A percentile compares a stretch with the other conserved stretches of the same genome.
phyloP scores from a whole-genome alignment of 2,797 vertebrate species.

The Sebastolobus alascanus region DNA sequence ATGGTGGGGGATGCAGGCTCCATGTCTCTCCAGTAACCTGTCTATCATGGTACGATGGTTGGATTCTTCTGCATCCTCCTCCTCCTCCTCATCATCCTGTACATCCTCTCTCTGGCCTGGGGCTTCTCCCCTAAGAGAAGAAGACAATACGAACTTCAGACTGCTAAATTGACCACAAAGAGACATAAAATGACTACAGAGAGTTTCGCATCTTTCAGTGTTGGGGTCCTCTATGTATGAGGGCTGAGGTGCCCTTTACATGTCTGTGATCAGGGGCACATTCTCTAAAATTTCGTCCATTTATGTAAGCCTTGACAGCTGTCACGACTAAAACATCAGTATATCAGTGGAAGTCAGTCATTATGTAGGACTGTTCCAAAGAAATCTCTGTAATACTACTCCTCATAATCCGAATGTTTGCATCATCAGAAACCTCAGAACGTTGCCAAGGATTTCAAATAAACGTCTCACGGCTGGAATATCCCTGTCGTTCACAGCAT shows the following conservation, averaged over 20 bases:
- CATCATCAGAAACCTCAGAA: no score
- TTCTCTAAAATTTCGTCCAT: no score
- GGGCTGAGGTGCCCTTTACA: neutral
- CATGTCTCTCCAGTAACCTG: slow-evolving; percentile 57
- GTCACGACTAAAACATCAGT: no score
- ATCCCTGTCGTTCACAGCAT: no score
- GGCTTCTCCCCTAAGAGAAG: slow-evolving; percentile 30
- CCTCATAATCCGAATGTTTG: neutral
- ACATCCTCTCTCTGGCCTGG: slow-evolving; percentile 3
- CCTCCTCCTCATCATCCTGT: slow-evolving; percentile 23
- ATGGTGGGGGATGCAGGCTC: slow-evolving; percentile 57
- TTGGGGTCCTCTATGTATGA: neutral
- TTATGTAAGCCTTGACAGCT: no score
- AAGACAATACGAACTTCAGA: neutral
- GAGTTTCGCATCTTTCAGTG: neutral
- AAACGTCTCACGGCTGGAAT: no score
- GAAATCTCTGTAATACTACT: neutral
- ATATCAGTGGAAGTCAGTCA: neutral
- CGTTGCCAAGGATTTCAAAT: no score
- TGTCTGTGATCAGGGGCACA: neutral
- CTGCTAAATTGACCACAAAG: neutral
- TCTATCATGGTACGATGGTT: slow-evolving; percentile 49
- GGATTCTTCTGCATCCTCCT: slow-evolving; percentile 22
- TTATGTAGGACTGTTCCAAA: neutral
- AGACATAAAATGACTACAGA: neutral